Percentiles rank a stretch among this genome's conserved stretches.
phyloP scores from a whole-genome alignment of 2,888 invertebrate genomes.

The Kryphioiulus occultus region DNA sequence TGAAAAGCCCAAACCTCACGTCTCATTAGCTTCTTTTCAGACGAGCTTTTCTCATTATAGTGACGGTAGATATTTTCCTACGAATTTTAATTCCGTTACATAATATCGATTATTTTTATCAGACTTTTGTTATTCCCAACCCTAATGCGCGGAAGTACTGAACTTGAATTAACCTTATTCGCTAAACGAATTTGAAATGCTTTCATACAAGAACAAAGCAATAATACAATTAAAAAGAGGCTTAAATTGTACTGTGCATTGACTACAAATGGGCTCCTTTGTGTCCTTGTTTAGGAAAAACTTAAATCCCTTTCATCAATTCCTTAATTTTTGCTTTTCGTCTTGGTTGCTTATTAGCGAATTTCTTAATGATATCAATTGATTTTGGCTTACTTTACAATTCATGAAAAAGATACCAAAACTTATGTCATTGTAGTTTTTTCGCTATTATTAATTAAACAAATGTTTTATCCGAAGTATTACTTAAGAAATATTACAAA shows the following conservation, averaged over 20 bases:
- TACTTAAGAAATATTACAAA: neutral
- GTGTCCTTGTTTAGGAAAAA: neutral
- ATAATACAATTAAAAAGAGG: constrained; percentile 11
- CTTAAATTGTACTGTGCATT: neutral
- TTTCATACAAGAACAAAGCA: constrained; percentile 17
- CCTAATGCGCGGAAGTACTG: constrained; percentile 5
- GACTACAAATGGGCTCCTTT: neutral
- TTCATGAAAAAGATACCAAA: neutral
- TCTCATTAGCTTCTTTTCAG: neutral
- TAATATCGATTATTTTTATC: neutral
- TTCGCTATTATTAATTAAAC: neutral
- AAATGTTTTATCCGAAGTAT: neutral
- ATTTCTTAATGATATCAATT: neutral
- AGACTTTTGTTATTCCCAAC: neutral
- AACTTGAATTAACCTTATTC: constrained; percentile 35
- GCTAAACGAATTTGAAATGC: constrained; percentile 6
- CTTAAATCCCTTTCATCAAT: neutral
- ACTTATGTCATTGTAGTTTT: neutral
- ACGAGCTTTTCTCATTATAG: neutral
- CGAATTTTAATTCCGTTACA: neutral
- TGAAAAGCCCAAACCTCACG: neutral
- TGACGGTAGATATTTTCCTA: neutral
- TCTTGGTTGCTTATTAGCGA: neutral
- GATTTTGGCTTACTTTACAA: neutral
- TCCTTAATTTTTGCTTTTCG: neutral